A percentile compares a stretch with the other conserved stretches of the same genome.
phyloP scores from a whole-genome alignment of 1,140 invertebrate genomes.

The Ceratina calcarata region DNA sequence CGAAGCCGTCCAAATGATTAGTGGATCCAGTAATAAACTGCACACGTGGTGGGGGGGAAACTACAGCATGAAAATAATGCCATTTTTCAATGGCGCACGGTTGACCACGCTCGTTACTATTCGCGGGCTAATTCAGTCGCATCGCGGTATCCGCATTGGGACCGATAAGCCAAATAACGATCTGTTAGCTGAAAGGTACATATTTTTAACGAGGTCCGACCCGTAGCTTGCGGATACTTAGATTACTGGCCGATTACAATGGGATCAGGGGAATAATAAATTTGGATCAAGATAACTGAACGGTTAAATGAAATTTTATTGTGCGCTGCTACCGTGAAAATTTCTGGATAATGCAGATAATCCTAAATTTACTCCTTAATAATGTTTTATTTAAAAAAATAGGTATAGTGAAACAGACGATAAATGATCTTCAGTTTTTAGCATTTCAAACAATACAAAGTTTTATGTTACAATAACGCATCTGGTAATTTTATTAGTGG shows the following conservation, averaged over 20 bases:
- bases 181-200: constrained; percentile 9
- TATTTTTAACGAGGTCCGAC: constrained; percentile 38
- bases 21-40: too few species aligned
- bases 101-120: constrained; percentile 35
- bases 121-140: constrained; percentile 45
- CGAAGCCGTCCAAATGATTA: too few species aligned
- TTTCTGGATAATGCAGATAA: background rate
- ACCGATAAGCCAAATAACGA: constrained; percentile 53
- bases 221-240: background rate
- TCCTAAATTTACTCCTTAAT: too few species aligned
- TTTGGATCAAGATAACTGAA: background rate
- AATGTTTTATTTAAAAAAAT: too few species aligned
- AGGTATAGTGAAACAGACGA: too few species aligned
- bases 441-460: too few species aligned
- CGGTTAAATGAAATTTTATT: constrained; percentile 27
- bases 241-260: constrained; percentile 12
- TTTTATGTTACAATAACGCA: too few species aligned
- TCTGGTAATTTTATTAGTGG: background rate
- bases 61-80: constrained; percentile 20
- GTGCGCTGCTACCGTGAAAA: background rate
- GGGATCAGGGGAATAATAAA: constrained; percentile 4
- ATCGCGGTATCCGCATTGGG: constrained; percentile 48
- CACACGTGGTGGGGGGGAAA: background rate
- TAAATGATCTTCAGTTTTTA: too few species aligned
- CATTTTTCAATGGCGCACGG: constrained; percentile 31